Conservation (phyloP, 2,113 vertebrate species). For the Natator depressus region DNA sequence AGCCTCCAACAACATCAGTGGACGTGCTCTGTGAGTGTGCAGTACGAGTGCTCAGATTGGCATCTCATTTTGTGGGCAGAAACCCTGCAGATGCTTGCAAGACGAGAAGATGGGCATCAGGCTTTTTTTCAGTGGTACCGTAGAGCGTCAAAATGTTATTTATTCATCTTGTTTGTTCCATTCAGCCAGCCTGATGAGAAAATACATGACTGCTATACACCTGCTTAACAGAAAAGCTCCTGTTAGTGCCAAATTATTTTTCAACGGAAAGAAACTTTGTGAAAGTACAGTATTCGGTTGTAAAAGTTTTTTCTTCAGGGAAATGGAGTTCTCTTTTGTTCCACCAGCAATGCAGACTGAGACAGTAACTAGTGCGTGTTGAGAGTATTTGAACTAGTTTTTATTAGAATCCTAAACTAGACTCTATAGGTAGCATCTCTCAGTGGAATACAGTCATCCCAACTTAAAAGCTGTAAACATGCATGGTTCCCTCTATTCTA, state of each 20-base stretch:
- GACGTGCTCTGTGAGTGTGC: background rate
- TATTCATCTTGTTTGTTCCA: background rate
- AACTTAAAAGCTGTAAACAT: background rate
- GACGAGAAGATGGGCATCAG: background rate
- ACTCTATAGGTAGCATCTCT: background rate
- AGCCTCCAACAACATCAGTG: background rate
- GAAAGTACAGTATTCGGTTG: constrained; percentile 19
- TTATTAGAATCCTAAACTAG: background rate
- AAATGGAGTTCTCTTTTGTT: background rate
- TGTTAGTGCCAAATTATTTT: background rate
- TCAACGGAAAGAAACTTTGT: background rate
- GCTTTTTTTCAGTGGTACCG: background rate
- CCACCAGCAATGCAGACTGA: background rate
- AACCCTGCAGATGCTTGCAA: background rate
- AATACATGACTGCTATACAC: background rate
- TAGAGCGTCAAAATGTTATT: background rate
- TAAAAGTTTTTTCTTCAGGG: background rate
- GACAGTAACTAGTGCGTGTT: background rate
- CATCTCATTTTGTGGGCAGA: background rate
- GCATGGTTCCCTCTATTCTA: background rate
- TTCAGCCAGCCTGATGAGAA: background rate
- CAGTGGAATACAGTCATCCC: background rate
- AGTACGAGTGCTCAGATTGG: background rate
- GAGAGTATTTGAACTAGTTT: background rate
- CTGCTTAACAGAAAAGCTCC: background rate